These are phyloP conservation scores for Ylistrum balloti DNA, from an alignment of 1,140 invertebrate species.

Conservation along the genomic window DNA sequence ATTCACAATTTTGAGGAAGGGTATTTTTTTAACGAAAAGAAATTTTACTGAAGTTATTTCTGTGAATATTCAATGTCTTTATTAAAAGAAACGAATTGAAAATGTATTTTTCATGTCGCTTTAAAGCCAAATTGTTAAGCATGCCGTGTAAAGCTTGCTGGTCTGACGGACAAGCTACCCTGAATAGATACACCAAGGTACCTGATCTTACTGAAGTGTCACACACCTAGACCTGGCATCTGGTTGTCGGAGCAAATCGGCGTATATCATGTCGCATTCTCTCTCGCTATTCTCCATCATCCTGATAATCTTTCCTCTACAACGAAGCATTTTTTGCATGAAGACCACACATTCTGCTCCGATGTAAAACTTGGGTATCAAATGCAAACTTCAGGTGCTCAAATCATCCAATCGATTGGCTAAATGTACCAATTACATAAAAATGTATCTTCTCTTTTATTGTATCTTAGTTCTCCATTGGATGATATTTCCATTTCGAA, in stretches of 20 bases:
- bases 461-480: too few species aligned
- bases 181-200: neutral
- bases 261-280: constrained; percentile 29
- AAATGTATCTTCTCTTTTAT: too few species aligned
- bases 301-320: neutral
- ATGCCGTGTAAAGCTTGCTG: neutral
- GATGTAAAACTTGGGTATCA: neutral
- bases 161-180: neutral
- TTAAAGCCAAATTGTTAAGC: neutral
- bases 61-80: too few species aligned
- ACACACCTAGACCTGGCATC: neutral
- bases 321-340: neutral
- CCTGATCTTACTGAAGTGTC: neutral
- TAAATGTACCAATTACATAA: neutral
- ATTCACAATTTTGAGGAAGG: neutral
- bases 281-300: constrained; percentile 13
- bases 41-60: too few species aligned
- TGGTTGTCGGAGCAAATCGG: neutral
- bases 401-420: neutral
- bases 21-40: too few species aligned
- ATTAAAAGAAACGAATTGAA: too few species aligned
- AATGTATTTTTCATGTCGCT: too few species aligned
- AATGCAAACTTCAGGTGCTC: neutral
- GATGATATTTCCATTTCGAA: too few species aligned
- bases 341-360: neutral